Evolutionary conservation across 2,113 vertebrate genomes (phyloP), one percentile per base, ranked within the genome.

Genomic region (Rhadina sibilatrix): DNA sequence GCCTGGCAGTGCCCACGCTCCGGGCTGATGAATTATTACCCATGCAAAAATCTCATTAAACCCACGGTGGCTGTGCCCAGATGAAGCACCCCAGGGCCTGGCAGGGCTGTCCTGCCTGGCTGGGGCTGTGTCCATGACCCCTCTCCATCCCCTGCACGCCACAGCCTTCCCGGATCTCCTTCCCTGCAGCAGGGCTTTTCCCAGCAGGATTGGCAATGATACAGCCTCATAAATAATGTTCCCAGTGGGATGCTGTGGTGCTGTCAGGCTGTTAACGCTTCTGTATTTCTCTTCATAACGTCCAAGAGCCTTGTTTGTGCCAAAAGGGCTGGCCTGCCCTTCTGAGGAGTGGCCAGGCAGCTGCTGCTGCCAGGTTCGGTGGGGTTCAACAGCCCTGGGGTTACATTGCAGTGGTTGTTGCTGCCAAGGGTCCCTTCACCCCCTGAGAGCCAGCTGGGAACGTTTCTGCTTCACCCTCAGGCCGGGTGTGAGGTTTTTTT

Each of bases 121-220:
- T 40, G 40, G 40, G 13, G 40, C 40, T 40, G 40, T 40, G 40
- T 40, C 40, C 1, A 4, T 40, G 19, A 4, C 46, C 50, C 68
- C 1, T 21, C 82, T 42, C 1, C 15, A 1, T 5, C 54, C 82
- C 66, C 0, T 4, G 1, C 3, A 0, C 4, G 0, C 44, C 1
- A 21, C 91, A 35, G 61, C 68, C 71, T 52, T 46, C 79, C 80
- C 1, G 20, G 2, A 20, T 6, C 92, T 30, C 66, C 0, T 30
- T 10, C 4, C 14, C 1, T 12, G 65, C 69, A 7, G 72, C 54
- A 15, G 77, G 75, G 46, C 38, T 80, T 28, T 52, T 89, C 93
- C 91, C 84, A 54, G 93, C 63, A 59, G 82, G 79, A 42, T 11
- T 76, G 89, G 54, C 59, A 90, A 8, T 3, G 8, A 10, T 8